phyloP scores from a whole-genome alignment of 2,888 invertebrate species.

The Syritta pipiens region DNA sequence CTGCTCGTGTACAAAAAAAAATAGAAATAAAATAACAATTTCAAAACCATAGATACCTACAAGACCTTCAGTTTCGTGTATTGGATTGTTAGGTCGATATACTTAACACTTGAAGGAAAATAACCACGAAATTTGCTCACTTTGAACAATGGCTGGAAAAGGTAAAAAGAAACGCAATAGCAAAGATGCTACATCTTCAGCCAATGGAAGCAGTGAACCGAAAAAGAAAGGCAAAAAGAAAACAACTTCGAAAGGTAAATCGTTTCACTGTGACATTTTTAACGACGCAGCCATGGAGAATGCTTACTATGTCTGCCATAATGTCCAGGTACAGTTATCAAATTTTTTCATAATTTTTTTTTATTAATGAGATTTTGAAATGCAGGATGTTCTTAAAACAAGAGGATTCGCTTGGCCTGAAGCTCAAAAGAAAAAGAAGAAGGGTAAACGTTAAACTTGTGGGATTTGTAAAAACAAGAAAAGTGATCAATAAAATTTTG shows the following conservation, averaged over 20 bases:
- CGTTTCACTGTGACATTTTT: conserved; percentile 90
- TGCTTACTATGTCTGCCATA: conserved; percentile 95
- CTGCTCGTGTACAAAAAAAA: no score
- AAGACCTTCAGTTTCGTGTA: no score
- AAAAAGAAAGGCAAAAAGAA: conserved; percentile 80
- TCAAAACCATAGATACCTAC: no score
- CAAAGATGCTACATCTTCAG: conserved; percentile 79
- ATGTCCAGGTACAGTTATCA: conserved; percentile 90
- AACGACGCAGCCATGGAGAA: conserved; percentile 96
- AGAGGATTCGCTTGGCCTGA: conserved; percentile 95
- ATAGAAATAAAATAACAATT: no score
- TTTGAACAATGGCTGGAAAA: conserved; percentile 78
- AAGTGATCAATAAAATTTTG: background rate
- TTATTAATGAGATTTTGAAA: conserved; percentile 2
- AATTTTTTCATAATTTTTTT: background rate
- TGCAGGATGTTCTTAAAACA: conserved; percentile 88
- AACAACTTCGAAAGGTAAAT: conserved; percentile 80
- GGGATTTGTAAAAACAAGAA: background rate
- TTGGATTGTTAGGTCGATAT: no score
- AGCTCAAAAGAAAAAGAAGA: conserved; percentile 92
- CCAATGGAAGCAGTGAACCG: conserved; percentile 74
- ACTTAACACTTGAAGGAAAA: no score
- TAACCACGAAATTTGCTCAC: no score
- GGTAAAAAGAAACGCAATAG: conserved; percentile 82
- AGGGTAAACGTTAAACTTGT: conserved; percentile 83